phyloP scores from a whole-genome alignment of 1,140 invertebrate genomes.

The Scaptomyza graminum region DNA sequence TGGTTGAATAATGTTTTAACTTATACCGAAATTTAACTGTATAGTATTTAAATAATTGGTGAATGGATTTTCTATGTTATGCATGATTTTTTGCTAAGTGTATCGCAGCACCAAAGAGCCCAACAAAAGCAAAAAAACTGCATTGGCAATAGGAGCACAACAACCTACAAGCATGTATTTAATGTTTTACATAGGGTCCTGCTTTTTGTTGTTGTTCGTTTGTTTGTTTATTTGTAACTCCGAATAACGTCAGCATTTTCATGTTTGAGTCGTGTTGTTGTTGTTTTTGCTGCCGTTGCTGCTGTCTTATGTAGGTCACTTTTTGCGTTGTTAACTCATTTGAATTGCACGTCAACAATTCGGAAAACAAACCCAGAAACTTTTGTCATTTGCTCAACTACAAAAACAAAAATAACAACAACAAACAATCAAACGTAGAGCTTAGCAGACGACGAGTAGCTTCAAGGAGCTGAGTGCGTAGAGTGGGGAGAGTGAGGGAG shows the following conservation, averaged over 20 bases:
- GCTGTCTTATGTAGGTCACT: constrained; percentile 67
- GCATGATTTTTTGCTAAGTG: not conserved
- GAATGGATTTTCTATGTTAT: too few species aligned
- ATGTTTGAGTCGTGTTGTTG: constrained; percentile 21
- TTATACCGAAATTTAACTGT: too few species aligned
- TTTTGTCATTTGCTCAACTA: constrained; percentile 70
- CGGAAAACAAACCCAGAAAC: constrained; percentile 74
- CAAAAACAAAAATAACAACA: constrained; percentile 47
- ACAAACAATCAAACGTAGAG: constrained; percentile 27
- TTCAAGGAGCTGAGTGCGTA: constrained; percentile 12
- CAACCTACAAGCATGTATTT: too few species aligned
- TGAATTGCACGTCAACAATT: constrained; percentile 80
- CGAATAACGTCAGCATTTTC: constrained; percentile 30
- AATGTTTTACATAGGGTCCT: not conserved
- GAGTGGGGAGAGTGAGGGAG: too few species aligned
- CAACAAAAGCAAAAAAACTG: not conserved
- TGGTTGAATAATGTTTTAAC: too few species aligned
- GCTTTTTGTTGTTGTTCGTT: not conserved
- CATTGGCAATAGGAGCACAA: not conserved
- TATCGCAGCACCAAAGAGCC: not conserved
- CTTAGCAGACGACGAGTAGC: constrained; percentile 2
- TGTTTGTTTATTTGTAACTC: constrained; percentile 10
- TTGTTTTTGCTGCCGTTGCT: constrained; percentile 25
- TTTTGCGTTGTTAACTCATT: constrained; percentile 76
- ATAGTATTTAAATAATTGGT: too few species aligned